Evolutionary conservation across 1,140 invertebrate species (phyloP).

Genomic region (Schlechtendalia chinensis): DNA sequence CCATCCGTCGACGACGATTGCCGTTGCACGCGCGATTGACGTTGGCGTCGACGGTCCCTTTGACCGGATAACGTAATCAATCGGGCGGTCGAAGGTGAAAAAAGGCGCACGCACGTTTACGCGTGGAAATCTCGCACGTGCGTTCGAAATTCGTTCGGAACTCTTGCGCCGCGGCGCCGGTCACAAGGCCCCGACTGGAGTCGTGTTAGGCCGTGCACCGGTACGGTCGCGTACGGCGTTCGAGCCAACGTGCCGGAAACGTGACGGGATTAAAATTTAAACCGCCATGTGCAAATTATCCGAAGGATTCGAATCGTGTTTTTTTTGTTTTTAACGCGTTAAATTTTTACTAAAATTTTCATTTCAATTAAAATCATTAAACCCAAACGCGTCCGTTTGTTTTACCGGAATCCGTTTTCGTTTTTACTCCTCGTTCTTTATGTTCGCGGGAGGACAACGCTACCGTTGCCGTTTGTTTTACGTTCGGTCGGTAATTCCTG

Average conservation of each 20-base stretch:
- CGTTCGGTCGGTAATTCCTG: slow-evolving; percentile 14
- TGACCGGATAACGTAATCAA: background rate
- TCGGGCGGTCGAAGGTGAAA: background rate
- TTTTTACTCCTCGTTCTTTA: background rate
- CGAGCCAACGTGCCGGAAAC: slow-evolving; percentile 27
- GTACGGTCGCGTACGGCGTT: background rate
- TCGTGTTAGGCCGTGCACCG: no score
- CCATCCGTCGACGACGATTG: no score
- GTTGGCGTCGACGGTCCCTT: no score
- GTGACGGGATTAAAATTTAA: slow-evolving; percentile 34
- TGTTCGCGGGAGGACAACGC: background rate
- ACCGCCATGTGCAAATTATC: background rate
- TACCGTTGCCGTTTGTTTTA: background rate
- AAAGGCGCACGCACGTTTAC: background rate
- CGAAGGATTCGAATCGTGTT: slow-evolving; percentile 23
- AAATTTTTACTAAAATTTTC: no score
- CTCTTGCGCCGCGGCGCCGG: background rate
- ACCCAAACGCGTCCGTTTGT: background rate
- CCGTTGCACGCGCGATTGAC: no score
- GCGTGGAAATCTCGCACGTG: background rate
- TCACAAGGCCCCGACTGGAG: no score
- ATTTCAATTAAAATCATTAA: no score
- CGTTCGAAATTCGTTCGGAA: background rate
- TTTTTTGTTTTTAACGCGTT: no score
- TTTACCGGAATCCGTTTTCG: background rate